A percentile compares a stretch with the other conserved stretches of the same genome.
Evolutionary conservation across 2,113 vertebrate genomes (phyloP).

Genomic region (Mastomys natalensis): DNA sequence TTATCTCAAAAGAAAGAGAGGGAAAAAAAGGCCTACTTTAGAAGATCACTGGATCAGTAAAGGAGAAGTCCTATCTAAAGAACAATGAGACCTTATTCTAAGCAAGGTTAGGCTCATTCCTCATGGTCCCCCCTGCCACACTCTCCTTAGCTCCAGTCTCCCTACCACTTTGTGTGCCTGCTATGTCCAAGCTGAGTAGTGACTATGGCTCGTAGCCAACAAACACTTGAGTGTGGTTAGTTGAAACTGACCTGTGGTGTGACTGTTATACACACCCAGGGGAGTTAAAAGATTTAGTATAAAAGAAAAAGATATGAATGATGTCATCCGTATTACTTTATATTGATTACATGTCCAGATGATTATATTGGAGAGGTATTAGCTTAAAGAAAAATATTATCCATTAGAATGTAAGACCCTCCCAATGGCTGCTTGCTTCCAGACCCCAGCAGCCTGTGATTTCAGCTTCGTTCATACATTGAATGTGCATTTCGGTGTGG

Average conservation of each 20-base stretch:
- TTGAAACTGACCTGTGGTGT: rapidly evolving
- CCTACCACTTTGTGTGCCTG: rapidly evolving
- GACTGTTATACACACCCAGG: rapidly evolving
- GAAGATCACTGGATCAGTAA: not conserved
- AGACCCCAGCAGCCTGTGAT: too few species aligned
- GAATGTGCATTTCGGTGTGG: not conserved
- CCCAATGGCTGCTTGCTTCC: not conserved
- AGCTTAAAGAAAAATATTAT: not conserved
- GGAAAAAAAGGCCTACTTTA: rapidly evolving
- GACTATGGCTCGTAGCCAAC: rapidly evolving
- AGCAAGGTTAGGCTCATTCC: not conserved
- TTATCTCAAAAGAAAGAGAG: not conserved
- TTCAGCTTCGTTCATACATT: rapidly evolving
- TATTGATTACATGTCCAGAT: not conserved
- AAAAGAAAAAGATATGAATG: not conserved
- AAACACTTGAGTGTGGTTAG: not conserved
- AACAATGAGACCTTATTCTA: not conserved
- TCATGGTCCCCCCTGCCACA: rapidly evolving
- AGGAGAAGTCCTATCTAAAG: not conserved
- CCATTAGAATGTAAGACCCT: not conserved
- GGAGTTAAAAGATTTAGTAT: not conserved
- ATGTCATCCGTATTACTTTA: not conserved
- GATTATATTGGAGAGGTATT: not conserved
- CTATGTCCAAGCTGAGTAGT: not conserved
- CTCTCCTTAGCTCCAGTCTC: not conserved